A percentile compares a stretch with the other conserved stretches of the same genome.
Conservation (phyloP, 2,797 vertebrate genomes). For the Microctenopoma stevenorrisi region DNA sequence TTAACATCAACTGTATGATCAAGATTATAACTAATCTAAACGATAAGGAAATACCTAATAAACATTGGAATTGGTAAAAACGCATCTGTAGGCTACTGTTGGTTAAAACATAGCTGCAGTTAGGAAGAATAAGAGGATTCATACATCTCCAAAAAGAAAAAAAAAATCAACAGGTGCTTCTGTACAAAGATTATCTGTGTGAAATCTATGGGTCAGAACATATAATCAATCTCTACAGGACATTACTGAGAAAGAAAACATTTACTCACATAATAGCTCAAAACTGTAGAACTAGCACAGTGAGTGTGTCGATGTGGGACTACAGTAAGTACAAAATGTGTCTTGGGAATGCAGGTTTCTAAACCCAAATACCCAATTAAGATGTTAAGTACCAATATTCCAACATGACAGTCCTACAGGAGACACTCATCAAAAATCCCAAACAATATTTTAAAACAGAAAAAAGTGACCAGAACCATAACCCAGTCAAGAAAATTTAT, state of each 20-base stretch:
- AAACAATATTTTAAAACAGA: background rate
- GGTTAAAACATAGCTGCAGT: too few species aligned
- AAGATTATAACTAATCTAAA: too few species aligned
- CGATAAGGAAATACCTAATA: background rate
- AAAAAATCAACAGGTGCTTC: background rate
- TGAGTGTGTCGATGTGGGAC: background rate
- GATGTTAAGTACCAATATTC: too few species aligned
- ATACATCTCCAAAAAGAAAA: too few species aligned
- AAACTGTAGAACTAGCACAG: too few species aligned
- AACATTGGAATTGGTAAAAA: too few species aligned
- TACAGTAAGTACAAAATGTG: too few species aligned
- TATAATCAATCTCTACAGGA: too few species aligned
- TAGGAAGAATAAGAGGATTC: too few species aligned
- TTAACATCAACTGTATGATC: background rate
- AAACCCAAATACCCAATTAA: too few species aligned
- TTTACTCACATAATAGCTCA: background rate
- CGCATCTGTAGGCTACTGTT: too few species aligned
- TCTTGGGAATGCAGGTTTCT: too few species aligned
- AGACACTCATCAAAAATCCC: background rate
- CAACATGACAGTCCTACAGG: background rate
- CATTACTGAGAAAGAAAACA: background rate
- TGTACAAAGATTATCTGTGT: background rate
- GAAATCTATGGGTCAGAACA: background rate
- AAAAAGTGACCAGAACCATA: background rate
- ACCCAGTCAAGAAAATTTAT: background rate